Evolutionary conservation across 2,888 invertebrate genomes (phyloP).

Genomic region (Caenorhabditis sp.): DNA sequence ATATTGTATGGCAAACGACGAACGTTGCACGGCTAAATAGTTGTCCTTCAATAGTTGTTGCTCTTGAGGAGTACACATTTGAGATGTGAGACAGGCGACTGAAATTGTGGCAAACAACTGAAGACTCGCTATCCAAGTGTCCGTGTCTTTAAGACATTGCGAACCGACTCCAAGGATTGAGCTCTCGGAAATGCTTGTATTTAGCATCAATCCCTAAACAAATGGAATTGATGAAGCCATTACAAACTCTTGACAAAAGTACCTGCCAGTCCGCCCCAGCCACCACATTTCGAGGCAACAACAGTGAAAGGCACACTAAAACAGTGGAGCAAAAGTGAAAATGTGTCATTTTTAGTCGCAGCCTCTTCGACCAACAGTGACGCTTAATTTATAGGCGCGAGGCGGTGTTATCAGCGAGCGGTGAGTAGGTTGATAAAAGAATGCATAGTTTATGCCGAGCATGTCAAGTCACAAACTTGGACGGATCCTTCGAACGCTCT

Average conservation of each 20-base stretch:
- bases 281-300: background rate
- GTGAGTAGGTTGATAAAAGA: too few species aligned
- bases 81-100: background rate
- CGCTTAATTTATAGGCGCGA: background rate
- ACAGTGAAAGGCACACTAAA: background rate
- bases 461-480: too few species aligned
- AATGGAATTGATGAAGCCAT: background rate
- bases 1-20: background rate
- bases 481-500: too few species aligned
- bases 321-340: background rate
- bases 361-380: background rate
- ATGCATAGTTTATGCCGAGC: too few species aligned
- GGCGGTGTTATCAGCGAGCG: too few species aligned
- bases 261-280: background rate
- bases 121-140: background rate
- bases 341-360: background rate
- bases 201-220: too few species aligned
- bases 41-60: background rate
- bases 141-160: background rate
- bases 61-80: background rate
- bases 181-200: too few species aligned
- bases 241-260: background rate
- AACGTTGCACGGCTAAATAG: background rate
- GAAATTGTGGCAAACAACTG: background rate
- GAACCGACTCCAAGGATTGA: background rate